phyloP scores from a whole-genome alignment of 1,140 invertebrate species.

The Brachystomella parvula region DNA sequence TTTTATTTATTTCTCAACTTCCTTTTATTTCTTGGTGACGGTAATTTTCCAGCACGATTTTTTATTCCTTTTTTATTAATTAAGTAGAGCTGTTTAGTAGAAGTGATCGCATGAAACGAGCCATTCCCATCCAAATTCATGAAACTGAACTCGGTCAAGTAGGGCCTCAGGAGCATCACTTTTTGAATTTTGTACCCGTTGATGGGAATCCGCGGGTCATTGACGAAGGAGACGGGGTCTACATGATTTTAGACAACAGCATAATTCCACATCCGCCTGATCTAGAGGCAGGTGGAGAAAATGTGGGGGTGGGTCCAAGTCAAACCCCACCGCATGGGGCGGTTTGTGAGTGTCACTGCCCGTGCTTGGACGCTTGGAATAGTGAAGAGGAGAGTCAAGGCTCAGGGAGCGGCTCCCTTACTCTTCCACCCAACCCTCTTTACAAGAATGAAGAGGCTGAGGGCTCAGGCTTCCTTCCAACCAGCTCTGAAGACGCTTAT shows the following conservation, averaged over 20 bases:
- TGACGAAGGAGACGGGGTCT: not conserved
- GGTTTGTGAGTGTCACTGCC: conserved; percentile 62
- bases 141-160: not conserved
- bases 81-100: conserved; percentile 10
- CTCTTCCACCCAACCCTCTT: no score
- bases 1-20: not conserved
- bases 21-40: conserved; percentile 5
- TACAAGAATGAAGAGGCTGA: not conserved
- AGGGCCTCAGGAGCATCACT: not conserved
- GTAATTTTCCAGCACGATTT: not conserved
- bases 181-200: not conserved
- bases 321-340: conserved; percentile 26
- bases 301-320: not conserved
- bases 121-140: not conserved
- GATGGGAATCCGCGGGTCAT: not conserved
- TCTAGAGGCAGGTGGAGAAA: not conserved
- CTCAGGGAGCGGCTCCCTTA: not conserved
- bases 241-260: not conserved
- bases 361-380: conserved; percentile 46
- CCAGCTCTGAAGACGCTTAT: no score
- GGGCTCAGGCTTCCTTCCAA: not conserved
- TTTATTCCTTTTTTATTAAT: no score
- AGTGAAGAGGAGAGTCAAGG: not conserved
- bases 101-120: conserved; percentile 12
- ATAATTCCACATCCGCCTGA: not conserved